Evolutionary conservation across 2,888 invertebrate species (phyloP).

Genomic region (Stictocephala bisonia): DNA sequence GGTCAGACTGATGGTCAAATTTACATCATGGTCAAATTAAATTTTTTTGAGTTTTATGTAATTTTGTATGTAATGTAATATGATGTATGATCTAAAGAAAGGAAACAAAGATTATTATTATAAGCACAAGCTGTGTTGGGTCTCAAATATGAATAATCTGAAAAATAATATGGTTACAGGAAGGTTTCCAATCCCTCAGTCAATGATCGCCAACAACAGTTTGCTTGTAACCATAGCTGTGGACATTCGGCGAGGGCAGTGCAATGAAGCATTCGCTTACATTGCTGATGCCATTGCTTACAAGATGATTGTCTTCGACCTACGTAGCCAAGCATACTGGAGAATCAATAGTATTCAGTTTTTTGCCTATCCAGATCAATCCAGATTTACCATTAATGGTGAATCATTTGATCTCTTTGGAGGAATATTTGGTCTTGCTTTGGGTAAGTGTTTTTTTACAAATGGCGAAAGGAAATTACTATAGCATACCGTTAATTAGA

Average conservation of each 20-base stretch:
- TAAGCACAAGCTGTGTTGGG: too few species aligned
- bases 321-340: slow-evolving; percentile 70
- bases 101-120: too few species aligned
- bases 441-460: slow-evolving; percentile 68
- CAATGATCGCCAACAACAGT: slow-evolving; percentile 64
- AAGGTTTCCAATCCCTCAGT: slow-evolving; percentile 54
- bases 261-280: slow-evolving; percentile 74
- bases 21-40: too few species aligned
- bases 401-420: slow-evolving; percentile 80
- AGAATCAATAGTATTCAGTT: slow-evolving; percentile 71
- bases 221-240: slow-evolving; percentile 74
- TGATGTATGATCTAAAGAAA: too few species aligned
- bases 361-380: slow-evolving; percentile 74
- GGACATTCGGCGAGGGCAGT: slow-evolving; percentile 69
- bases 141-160: slow-evolving; percentile 6
- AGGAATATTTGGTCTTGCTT: slow-evolving; percentile 75
- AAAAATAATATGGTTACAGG: slow-evolving; percentile 53
- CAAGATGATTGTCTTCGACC: slow-evolving; percentile 74
- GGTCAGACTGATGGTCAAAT: too few species aligned
- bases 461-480: too few species aligned
- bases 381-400: slow-evolving; percentile 72
- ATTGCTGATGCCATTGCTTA: slow-evolving; percentile 75
- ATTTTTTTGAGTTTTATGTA: too few species aligned
- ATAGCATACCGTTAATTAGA: too few species aligned
- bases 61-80: too few species aligned